Evolutionary conservation across 2,888 invertebrate genomes (phyloP).

Genomic region (Trachelus iudaicus): DNA sequence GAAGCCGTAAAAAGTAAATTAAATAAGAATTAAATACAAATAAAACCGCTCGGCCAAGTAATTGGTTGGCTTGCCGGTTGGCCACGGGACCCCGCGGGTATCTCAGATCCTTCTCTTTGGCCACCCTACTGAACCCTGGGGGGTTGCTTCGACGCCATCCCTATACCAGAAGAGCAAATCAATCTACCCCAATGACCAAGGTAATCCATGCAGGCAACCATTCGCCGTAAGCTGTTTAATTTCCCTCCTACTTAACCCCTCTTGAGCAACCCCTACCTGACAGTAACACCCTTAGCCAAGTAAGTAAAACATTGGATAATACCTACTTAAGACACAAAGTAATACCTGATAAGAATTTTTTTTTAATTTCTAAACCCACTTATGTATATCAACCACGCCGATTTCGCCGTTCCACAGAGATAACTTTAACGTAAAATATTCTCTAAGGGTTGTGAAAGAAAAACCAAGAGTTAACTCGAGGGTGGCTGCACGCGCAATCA

Average conservation of each 20-base stretch:
- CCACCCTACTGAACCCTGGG: constrained; percentile 2
- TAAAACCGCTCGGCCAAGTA: constrained; percentile 65
- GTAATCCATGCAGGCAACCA: constrained; percentile 42
- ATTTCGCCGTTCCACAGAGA: neutral
- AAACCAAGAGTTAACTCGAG: constrained; percentile 12
- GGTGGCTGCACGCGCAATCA: constrained; percentile 53
- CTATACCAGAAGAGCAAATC: constrained; percentile 6
- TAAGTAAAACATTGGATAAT: neutral
- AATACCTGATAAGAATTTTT: neutral
- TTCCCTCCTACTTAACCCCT: neutral
- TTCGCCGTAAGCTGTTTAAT: neutral
- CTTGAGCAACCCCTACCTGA: neutral
- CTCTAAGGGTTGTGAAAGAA: neutral
- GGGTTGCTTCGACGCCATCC: neutral
- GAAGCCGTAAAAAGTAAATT: constrained; percentile 63
- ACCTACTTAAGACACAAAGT: neutral
- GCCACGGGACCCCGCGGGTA: constrained; percentile 1
- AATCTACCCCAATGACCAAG: constrained; percentile 49
- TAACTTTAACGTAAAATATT: neutral
- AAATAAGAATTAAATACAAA: constrained; percentile 66
- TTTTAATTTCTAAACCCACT: neutral
- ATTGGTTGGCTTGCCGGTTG: constrained; percentile 48
- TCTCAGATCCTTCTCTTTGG: constrained; percentile 13
- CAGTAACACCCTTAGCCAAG: neutral
- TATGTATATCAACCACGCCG: neutral